Conservation (phyloP, 1,140 invertebrate species). For the Thalassaphorura encarpata region DNA sequence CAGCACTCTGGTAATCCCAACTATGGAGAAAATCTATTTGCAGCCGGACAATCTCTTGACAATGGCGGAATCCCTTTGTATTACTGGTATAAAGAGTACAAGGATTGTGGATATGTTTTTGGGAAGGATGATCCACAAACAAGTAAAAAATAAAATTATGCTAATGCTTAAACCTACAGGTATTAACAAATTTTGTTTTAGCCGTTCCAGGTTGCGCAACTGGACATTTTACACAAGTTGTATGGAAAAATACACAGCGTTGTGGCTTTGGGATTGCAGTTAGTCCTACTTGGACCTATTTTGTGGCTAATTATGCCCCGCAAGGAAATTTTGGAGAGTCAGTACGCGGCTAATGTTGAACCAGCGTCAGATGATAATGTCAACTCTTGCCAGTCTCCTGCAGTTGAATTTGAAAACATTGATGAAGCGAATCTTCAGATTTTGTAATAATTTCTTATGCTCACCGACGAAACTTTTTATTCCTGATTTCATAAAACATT, state of each 20-base stretch:
- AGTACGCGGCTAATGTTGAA: slow-evolving; percentile 4
- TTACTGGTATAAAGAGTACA: slow-evolving; percentile 4
- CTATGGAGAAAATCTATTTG: slow-evolving; percentile 6
- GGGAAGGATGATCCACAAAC: too few species aligned
- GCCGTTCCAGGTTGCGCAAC: too few species aligned
- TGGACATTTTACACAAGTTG: slow-evolving; percentile 9
- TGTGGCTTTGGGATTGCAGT: not conserved
- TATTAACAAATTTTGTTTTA: too few species aligned
- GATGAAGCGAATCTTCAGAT: too few species aligned
- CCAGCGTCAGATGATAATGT: not conserved
- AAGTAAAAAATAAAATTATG: too few species aligned
- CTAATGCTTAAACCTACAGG: too few species aligned
- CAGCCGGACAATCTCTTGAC: not conserved
- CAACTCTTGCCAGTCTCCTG: too few species aligned
- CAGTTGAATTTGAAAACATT: too few species aligned
- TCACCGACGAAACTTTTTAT: too few species aligned
- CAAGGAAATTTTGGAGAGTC: slow-evolving; percentile 7
- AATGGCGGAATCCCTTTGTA: not conserved
- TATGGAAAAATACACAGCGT: not conserved
- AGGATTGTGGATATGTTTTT: too few species aligned
- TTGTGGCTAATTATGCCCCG: slow-evolving; percentile 13
- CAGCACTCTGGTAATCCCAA: not conserved
- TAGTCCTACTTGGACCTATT: not conserved
- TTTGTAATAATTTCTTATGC: too few species aligned
- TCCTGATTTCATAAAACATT: too few species aligned